phyloP scores from a whole-genome alignment of 1,140 invertebrate genomes.

The Drosophila persimilis region DNA sequence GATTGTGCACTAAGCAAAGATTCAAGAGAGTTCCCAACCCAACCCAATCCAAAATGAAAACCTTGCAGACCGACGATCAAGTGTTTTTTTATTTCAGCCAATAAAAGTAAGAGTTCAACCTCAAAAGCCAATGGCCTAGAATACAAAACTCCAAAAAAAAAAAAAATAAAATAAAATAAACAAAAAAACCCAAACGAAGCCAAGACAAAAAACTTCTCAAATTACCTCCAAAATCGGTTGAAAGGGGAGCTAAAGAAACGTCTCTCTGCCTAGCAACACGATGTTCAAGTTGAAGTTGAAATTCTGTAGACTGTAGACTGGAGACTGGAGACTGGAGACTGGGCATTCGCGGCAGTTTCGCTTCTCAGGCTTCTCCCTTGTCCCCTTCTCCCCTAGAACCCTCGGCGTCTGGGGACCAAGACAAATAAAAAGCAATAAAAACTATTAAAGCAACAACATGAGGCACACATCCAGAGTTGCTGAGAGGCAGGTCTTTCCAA shows the following conservation, averaged over 20 bases:
- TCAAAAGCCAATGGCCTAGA: slow-evolving; percentile 69
- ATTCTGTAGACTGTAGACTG: no score
- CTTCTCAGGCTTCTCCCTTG: slow-evolving; percentile 17
- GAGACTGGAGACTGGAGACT: neutral
- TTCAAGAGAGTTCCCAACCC: slow-evolving; percentile 28
- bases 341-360: slow-evolving; percentile 33
- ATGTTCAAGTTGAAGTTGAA: neutral
- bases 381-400: neutral
- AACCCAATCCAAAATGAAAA: slow-evolving; percentile 19
- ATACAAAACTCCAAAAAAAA: slow-evolving; percentile 28
- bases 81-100: neutral
- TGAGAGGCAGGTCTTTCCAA: slow-evolving; percentile 66
- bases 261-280: slow-evolving; percentile 49
- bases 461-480: slow-evolving; percentile 26
- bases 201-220: slow-evolving; percentile 45
- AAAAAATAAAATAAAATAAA: neutral
- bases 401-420: slow-evolving; percentile 24
- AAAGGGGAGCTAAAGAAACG: slow-evolving; percentile 1
- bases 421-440: slow-evolving; percentile 60
- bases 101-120: slow-evolving; percentile 70
- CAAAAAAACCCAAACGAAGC: neutral
- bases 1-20: slow-evolving; percentile 18
- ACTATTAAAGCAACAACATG: slow-evolving; percentile 34
- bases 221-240: slow-evolving; percentile 49
- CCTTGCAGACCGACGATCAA: slow-evolving; percentile 18